These are phyloP conservation scores for Chamaetylas fuelleborni DNA, from an alignment of 2,113 vertebrate genomes.

Conservation along the genomic window DNA sequence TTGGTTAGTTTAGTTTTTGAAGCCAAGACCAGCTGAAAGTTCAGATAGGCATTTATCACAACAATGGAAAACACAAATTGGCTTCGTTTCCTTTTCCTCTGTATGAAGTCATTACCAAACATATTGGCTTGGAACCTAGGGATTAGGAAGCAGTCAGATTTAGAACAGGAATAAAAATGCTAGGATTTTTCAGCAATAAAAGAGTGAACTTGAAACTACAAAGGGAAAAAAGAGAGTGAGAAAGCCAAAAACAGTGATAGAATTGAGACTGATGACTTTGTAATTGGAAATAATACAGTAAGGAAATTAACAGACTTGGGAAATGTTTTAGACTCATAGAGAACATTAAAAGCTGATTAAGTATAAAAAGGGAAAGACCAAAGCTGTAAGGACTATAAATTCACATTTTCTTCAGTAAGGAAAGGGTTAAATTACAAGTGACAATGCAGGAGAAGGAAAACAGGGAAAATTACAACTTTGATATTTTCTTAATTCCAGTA, in stretches of 20 bases:
- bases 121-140: constrained; percentile 74
- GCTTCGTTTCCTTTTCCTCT: constrained; percentile 66
- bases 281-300: constrained; percentile 22
- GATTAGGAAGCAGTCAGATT: constrained; percentile 73
- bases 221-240: background rate
- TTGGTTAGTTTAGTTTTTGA: constrained; percentile 26
- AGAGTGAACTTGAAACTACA: constrained; percentile 64
- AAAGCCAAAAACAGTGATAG: constrained; percentile 43
- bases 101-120: constrained; percentile 79
- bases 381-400: background rate
- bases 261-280: constrained; percentile 37
- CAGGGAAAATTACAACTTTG: background rate
- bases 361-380: background rate
- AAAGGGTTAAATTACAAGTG: background rate
- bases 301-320: background rate
- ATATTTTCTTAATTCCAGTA: background rate
- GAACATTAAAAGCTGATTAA: background rate
- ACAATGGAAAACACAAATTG: constrained; percentile 69
- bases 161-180: constrained; percentile 75
- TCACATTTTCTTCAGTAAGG: background rate
- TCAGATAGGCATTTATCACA: constrained; percentile 72
- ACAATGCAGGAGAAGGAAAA: background rate
- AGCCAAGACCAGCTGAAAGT: constrained; percentile 64
- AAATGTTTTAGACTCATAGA: background rate
- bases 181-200: constrained; percentile 73